Conservation (phyloP, 2,113 vertebrate species). For the Lophius piscatorius region DNA sequence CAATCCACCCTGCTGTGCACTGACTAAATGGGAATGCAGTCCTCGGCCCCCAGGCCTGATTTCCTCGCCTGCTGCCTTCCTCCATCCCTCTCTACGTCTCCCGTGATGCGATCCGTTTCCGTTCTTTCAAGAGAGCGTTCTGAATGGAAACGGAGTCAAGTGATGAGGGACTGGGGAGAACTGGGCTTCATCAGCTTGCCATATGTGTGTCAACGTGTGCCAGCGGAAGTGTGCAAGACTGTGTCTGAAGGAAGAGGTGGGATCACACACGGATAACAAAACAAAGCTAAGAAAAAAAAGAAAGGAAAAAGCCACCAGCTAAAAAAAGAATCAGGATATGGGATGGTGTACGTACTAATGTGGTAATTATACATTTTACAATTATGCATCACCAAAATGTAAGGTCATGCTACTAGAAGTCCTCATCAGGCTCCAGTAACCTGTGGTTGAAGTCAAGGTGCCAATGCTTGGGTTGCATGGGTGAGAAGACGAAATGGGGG, state of each 20-base stretch:
- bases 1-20: too few relatives aligned
- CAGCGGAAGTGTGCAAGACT: not conserved
- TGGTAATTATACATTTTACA: too few relatives aligned
- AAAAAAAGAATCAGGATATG: too few relatives aligned
- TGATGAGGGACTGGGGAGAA: slow-evolving; percentile 62
- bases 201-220: slow-evolving; percentile 64
- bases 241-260: too few relatives aligned
- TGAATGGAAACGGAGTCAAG: slow-evolving; percentile 70
- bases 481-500: not conserved
- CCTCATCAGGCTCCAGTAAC: slow-evolving; percentile 11
- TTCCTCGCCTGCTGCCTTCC: slow-evolving; percentile 17
- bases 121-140: slow-evolving; percentile 59
- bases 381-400: too few relatives aligned
- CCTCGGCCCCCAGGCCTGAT: slow-evolving; percentile 43
- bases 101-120: slow-evolving; percentile 47
- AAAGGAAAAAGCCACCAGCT: too few relatives aligned
- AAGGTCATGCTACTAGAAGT: too few relatives aligned
- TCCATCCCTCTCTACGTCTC: slow-evolving; percentile 31
- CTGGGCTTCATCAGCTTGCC: slow-evolving; percentile 66
- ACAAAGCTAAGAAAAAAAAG: too few relatives aligned
- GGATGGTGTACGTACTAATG: too few relatives aligned
- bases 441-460: slow-evolving; percentile 34
- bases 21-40: slow-evolving; percentile 63
- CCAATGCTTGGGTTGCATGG: slow-evolving; percentile 26
- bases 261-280: too few relatives aligned